These are phyloP conservation scores for Metopolophium dirhodum DNA, from an alignment of 1,140 invertebrate genomes.

Conservation along the genomic window DNA sequence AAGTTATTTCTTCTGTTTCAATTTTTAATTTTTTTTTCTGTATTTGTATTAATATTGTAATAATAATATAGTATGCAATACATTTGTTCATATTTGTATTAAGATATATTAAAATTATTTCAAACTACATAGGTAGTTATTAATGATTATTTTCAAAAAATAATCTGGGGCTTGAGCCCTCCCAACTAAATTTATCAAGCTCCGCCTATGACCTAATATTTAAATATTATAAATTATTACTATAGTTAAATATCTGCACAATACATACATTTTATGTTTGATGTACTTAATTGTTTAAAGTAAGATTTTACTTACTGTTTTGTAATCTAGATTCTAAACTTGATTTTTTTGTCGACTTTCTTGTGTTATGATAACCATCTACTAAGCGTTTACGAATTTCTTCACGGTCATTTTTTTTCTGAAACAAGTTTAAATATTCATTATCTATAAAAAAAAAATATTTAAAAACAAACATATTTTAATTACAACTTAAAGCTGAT, in stretches of 20 bases:
- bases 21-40: too few relatives aligned
- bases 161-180: too few relatives aligned
- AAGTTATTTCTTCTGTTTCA: too few relatives aligned
- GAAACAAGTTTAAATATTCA: constrained; percentile 62
- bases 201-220: too few relatives aligned
- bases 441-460: background rate
- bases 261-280: background rate
- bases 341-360: constrained; percentile 77
- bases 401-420: constrained; percentile 89
- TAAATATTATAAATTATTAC: too few relatives aligned
- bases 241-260: background rate
- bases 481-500: background rate
- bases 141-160: too few relatives aligned
- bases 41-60: too few relatives aligned
- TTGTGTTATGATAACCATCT: constrained; percentile 72
- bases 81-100: too few relatives aligned
- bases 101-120: too few relatives aligned
- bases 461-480: background rate
- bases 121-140: too few relatives aligned
- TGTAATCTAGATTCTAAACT: constrained; percentile 86
- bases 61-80: too few relatives aligned
- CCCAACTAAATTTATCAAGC: too few relatives aligned
- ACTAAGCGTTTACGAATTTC: constrained; percentile 87
- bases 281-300: background rate
- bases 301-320: constrained; percentile 69